Evolutionary conservation across 2,797 vertebrate species (phyloP).

Genomic region (Schizopygopsis pylzovi): DNA sequence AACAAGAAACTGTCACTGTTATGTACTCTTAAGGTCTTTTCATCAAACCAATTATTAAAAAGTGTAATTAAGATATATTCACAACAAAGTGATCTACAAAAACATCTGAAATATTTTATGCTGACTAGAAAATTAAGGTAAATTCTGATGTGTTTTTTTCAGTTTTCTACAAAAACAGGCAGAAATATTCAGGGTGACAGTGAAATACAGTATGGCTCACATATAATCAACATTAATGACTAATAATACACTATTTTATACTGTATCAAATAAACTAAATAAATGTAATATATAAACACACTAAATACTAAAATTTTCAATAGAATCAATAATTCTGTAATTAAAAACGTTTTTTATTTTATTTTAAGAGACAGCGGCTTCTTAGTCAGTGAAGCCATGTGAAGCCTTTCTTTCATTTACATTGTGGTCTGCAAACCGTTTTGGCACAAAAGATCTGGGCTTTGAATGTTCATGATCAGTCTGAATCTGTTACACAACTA

Average conservation of each 20-base stretch:
- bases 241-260: not conserved
- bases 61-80: not conserved
- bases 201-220: not conserved
- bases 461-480: not conserved
- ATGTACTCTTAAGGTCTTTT: not conserved
- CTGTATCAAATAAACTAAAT: not conserved
- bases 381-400: not conserved
- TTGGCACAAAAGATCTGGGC: not conserved
- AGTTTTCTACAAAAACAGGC: not conserved
- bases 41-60: not conserved
- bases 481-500: not conserved
- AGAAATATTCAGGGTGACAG: not conserved
- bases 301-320: not conserved
- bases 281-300: not conserved
- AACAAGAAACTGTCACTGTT: not conserved
- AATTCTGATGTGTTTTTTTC: not conserved
- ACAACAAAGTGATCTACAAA: not conserved
- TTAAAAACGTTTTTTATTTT: not conserved
- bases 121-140: not conserved
- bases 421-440: not conserved
- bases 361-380: not conserved
- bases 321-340: not conserved
- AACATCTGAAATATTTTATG: not conserved
- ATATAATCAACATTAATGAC: not conserved
- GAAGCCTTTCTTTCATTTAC: constrained; percentile 1